These are phyloP conservation scores for Elephantulus edwardii DNA, from an alignment of 2,113 vertebrate genomes.

Conservation along the genomic window DNA sequence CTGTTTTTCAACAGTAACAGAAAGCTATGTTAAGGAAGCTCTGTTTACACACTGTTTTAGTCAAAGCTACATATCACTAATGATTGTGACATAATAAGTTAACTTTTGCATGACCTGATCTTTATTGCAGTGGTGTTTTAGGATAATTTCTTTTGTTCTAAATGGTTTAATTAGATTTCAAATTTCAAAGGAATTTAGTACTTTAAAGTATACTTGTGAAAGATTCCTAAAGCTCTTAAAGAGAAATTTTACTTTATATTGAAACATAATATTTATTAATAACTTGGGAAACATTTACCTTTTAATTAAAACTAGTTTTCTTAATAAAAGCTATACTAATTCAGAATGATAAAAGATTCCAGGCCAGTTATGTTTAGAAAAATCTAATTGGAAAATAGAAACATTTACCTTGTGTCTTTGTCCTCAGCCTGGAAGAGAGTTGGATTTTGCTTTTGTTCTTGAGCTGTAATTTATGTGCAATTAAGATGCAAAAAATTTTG, in stretches of 20 bases:
- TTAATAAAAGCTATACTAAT: background rate
- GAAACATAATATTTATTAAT: constrained; percentile 9
- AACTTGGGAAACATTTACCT: background rate
- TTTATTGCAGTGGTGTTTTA: constrained; percentile 16
- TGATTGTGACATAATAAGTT: background rate
- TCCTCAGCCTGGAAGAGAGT: background rate
- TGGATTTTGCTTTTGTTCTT: background rate
- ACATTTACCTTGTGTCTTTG: background rate
- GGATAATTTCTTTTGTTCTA: constrained; percentile 19
- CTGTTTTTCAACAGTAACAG: background rate
- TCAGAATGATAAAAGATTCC: background rate
- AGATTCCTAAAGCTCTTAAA: constrained; percentile 29
- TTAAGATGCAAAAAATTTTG: background rate
- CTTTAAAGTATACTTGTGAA: background rate
- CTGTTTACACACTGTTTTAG: background rate
- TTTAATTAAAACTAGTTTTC: constrained; percentile 41
- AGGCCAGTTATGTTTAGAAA: constrained; percentile 28
- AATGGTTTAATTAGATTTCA: constrained; percentile 37
- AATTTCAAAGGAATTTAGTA: constrained; percentile 46
- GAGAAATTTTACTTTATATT: constrained; percentile 34
- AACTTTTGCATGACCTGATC: background rate
- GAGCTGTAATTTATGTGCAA: background rate
- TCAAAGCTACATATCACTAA: constrained; percentile 1
- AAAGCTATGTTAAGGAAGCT: background rate
- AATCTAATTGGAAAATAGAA: background rate